Base-by-base conservation (phyloP, 2,888 invertebrate species). In the Apamea monoglypha region DNA sequence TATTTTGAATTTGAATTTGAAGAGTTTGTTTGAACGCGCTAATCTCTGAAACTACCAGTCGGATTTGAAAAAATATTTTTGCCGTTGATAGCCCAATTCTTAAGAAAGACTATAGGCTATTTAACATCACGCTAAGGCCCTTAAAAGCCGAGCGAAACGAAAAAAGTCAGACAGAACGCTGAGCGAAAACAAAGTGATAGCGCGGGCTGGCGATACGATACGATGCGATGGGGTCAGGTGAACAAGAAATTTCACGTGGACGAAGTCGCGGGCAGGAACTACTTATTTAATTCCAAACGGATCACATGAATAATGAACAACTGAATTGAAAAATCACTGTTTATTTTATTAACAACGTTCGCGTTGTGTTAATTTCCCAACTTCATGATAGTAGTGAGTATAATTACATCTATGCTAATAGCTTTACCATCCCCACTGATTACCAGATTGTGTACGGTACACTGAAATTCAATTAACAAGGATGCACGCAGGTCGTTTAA, bases 401-500 rank as follows among this genome's bases (percentile, higher is more conserved):
- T 61, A 64, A 82, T 86, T 61, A 71, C 3, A 59, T 8, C 6
- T 18, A 61, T 61, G 70, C 21, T 78, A 82, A 85, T 76, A 73
- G 64, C 61, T 50, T 66, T 16, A 50, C 16, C 18, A 2, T 44
- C n/a, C 44, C 29, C 66, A 64, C 40, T 74, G 29, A 85, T 80
- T 59, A 66, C 16, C 2, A 6, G 36, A 76, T 83, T 83, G n/a
- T 50, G 56, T 18, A 63, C 32, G 75, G 47, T 77, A 88, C 88
- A 87, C 1, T 59, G 80, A 85, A 86, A 79, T 78, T 85, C 86
- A 81, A 87, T 87, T 85, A 88, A 67, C 47, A 56, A 29, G 29
- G 7, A 63, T 73, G 63, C 85, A 77, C 66, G 82, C 76, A 64
- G 72, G 25, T 40, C 61, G 18, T 0, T n/a, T 44, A 25, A 32